Base-by-base conservation (phyloP, 2,113 vertebrate species). In the Xiphorhynchus elegans region DNA sequence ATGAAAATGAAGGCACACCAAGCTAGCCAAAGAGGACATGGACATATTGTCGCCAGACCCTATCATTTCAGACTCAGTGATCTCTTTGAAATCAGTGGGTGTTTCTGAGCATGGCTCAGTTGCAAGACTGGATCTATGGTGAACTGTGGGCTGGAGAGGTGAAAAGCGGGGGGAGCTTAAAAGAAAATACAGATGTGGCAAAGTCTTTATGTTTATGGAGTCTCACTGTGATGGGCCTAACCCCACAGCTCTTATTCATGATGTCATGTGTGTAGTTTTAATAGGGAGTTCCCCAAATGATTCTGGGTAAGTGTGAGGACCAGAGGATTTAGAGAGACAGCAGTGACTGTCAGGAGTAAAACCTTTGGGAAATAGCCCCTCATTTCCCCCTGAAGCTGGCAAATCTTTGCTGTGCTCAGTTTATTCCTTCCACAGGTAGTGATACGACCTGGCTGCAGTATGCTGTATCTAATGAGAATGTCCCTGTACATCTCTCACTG, bases 1-100 rank as follows among this genome's bases (percentile, higher is more conserved):
- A 80, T 92, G 96, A 91, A 94, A 95, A 92, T 73, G 77, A 91
- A 76, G 89, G 58, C 2, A 18, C n/a, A 72, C 40, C 1, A 47
- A 92, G 60, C n/a, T 93, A 80, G 81, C 66, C 76, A 79, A 64
- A 90, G 79, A 93, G 81, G 90, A 89, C 31, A 19, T 0, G 20
- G 91, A 93, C 92, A 95, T 90, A 79, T 90, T 95, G 91, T 90
- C 4, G 17, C 94, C 95, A 91, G 94, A 97, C 79, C 62, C 81
- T 35, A 29, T 56, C 60, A 49, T 78, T 96, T 94, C 85, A 93
- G 76, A 89, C 56, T 24, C 73, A 88, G 76, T 2, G 5, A 89
- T 95, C 73, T 89, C 88, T 92, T 93, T 96, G 94, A 97, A 89
- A 93, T 91, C 92, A 90, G 76, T 84, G 81, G 90, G 89, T 92